Evolutionary conservation across 2,797 vertebrate species (phyloP).

Genomic region (Cryptoprocta ferox): DNA sequence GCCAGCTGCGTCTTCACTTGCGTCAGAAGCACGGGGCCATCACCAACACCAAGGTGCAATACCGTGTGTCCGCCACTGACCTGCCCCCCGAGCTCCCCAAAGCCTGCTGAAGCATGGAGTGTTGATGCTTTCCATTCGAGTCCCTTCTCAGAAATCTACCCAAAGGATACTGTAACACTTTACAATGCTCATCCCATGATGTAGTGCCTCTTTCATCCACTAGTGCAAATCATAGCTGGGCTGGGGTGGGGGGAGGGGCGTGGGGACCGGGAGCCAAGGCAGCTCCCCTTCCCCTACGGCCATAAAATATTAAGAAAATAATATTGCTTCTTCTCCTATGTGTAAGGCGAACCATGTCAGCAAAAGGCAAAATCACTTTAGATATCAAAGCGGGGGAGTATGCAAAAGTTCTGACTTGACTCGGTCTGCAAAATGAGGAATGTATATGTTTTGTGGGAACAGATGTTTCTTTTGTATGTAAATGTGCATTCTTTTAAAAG

Average conservation of each 20-base stretch:
- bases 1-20: constrained; percentile 96
- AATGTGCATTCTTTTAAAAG: constrained; percentile 89
- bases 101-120: constrained; percentile 90
- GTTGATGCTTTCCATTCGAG: constrained; percentile 66
- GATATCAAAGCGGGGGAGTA: constrained; percentile 85
- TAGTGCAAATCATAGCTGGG: constrained; percentile 86
- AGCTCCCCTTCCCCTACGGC: constrained; percentile 83
- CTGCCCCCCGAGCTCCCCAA: constrained; percentile 94
- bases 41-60: constrained; percentile 99
- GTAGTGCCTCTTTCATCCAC: constrained; percentile 91
- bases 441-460: constrained; percentile 88
- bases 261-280: neutral
- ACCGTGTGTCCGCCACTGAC: constrained; percentile 92
- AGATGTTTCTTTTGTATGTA: constrained; percentile 89
- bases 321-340: constrained; percentile 86
- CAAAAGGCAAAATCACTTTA: constrained; percentile 84
- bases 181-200: constrained; percentile 82
- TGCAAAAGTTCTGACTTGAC: constrained; percentile 86
- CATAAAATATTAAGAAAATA: constrained; percentile 85
- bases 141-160: constrained; percentile 82
- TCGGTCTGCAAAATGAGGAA: constrained; percentile 87
- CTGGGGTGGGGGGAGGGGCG: constrained; percentile 15
- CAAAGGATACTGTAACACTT: constrained; percentile 87
- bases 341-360: constrained; percentile 81
- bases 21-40: constrained; percentile 99